A percentile compares a stretch with the other conserved stretches of the same genome.
Evolutionary conservation across 1,140 invertebrate genomes (phyloP).

Genomic region (Cephus cinctus): DNA sequence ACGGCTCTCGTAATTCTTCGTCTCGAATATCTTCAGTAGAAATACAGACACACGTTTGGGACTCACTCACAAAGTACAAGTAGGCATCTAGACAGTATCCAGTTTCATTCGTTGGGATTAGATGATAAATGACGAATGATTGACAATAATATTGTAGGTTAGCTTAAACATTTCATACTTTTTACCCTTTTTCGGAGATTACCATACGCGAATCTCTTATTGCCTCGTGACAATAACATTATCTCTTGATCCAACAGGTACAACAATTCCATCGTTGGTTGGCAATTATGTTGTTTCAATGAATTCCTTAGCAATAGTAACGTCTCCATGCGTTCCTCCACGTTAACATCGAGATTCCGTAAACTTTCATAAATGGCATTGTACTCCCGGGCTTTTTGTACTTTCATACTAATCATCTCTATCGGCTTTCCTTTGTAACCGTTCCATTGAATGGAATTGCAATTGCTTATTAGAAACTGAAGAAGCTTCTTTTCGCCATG

Average conservation of each 20-base stretch:
- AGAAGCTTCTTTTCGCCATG: conserved; percentile 56
- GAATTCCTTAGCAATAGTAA: conserved; percentile 60
- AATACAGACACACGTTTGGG: conserved; percentile 29
- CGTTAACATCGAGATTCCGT: conserved; percentile 47
- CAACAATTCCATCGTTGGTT: conserved; percentile 58
- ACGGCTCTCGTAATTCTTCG: conserved; percentile 21
- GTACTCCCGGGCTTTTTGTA: conserved; percentile 63
- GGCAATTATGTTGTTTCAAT: conserved; percentile 57
- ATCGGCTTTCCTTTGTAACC: conserved; percentile 60
- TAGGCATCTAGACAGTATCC: conserved; percentile 27
- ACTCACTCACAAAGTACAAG: conserved; percentile 29
- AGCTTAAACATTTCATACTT: conserved; percentile 40
- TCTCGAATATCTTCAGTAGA: conserved; percentile 6
- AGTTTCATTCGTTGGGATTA: conserved; percentile 6
- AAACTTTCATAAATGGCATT: conserved; percentile 61
- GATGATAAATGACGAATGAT: conserved; percentile 1
- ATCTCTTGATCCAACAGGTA: conserved; percentile 64
- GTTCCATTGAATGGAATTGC: conserved; percentile 63
- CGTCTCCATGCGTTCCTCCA: conserved; percentile 59
- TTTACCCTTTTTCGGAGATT: conserved; percentile 60
- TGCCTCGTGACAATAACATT: conserved; percentile 56
- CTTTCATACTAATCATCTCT: conserved; percentile 66
- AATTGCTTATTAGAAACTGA: conserved; percentile 62
- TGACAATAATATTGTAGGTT: too few relatives aligned
- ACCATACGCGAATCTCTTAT: conserved; percentile 53